Percentiles rank a stretch among this genome's conserved stretches.
These are phyloP conservation scores for Leptinotarsa texana DNA, from an alignment of 1,140 invertebrate species.

Conservation along the genomic window DNA sequence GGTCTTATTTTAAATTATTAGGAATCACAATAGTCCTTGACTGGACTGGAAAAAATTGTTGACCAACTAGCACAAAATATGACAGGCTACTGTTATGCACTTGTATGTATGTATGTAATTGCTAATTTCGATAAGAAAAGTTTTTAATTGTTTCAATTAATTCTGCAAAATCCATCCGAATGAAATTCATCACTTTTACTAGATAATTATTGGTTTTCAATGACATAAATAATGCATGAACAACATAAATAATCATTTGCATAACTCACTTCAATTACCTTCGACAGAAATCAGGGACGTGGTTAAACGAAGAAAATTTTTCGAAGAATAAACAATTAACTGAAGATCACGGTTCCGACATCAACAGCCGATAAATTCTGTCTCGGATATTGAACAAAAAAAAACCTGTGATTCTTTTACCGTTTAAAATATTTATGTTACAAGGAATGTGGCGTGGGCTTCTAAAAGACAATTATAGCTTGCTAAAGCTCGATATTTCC, in stretches of 20 bases:
- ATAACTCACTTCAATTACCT: not conserved
- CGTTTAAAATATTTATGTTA: slow-evolving; percentile 15
- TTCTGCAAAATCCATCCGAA: no score
- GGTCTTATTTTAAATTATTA: no score
- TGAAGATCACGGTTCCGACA: not conserved
- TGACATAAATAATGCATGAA: not conserved
- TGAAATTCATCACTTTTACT: no score
- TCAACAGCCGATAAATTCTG: slow-evolving; percentile 7
- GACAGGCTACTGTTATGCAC: no score
- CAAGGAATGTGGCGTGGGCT: slow-evolving; percentile 4
- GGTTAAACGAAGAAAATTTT: slow-evolving; percentile 1
- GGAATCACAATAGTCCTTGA: no score
- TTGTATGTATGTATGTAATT: no score
- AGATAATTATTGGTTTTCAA: not conserved
- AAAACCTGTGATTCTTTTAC: not conserved
- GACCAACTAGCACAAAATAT: no score
- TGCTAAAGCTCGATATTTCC: not conserved
- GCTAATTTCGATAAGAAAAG: no score
- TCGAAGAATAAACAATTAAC: slow-evolving; percentile 6
- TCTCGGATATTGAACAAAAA: slow-evolving; percentile 1
- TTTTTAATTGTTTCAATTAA: no score
- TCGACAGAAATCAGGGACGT: not conserved
- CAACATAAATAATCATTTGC: not conserved
- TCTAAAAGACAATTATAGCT: slow-evolving; percentile 7
- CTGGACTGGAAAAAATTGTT: no score